Evolutionary conservation across 2,888 invertebrate species (phyloP).

Genomic region (Chironomus riparius): DNA sequence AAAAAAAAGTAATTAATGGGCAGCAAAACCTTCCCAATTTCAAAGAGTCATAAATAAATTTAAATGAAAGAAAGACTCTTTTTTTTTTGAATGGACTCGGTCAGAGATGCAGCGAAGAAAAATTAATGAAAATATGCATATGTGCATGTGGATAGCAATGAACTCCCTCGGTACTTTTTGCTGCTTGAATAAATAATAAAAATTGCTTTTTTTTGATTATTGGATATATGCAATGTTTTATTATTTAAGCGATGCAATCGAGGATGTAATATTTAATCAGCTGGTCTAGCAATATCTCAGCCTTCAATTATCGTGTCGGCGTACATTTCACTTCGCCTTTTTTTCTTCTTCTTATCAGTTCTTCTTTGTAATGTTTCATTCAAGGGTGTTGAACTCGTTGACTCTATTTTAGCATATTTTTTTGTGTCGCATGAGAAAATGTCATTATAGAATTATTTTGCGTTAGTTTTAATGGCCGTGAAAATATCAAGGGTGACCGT

Average conservation of each 20-base stretch:
- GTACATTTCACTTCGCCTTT: neutral
- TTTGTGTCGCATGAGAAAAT: no score
- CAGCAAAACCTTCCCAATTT: neutral
- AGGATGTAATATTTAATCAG: conserved; percentile 4
- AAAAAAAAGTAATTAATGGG: neutral
- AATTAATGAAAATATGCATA: neutral
- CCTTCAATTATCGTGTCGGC: no score
- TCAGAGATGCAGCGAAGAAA: neutral
- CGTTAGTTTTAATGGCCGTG: no score
- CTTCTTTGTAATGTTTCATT: neutral
- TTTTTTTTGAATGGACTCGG: neutral
- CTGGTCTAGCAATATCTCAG: neutral
- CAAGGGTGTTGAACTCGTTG: no score
- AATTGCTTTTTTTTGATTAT: neutral
- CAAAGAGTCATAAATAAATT: neutral
- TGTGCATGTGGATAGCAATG: neutral
- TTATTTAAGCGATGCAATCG: neutral
- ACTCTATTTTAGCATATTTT: no score
- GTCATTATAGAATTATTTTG: no score
- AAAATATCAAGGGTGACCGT: no score
- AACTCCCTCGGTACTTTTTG: neutral
- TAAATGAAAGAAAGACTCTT: neutral
- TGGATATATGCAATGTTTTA: neutral
- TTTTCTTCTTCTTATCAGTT: neutral
- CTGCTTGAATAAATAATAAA: neutral